These are phyloP conservation scores for Coleophora deauratella DNA, from an alignment of 2,888 invertebrate species.

Conservation along the genomic window DNA sequence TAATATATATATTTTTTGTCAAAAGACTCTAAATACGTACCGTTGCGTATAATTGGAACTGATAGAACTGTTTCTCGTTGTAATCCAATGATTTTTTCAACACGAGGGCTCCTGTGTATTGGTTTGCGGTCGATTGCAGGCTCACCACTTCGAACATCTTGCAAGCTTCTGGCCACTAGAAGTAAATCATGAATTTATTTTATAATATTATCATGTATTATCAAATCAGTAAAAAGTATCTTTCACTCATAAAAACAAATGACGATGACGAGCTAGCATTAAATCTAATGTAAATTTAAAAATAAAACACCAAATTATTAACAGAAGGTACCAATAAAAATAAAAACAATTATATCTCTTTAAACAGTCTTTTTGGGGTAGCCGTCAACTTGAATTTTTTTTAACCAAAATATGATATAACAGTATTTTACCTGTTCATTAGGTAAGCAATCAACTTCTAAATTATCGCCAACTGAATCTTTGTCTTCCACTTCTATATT, in stretches of 20 bases:
- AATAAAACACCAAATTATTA: too few relatives aligned
- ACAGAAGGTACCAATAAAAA: too few relatives aligned
- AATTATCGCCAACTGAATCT: slow-evolving; percentile 85
- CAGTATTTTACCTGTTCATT: slow-evolving; percentile 55
- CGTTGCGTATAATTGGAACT: slow-evolving; percentile 83
- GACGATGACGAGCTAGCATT: too few relatives aligned
- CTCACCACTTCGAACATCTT: slow-evolving; percentile 79
- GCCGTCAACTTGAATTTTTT: too few relatives aligned
- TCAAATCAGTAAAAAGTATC: too few relatives aligned
- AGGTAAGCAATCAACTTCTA: slow-evolving; percentile 80
- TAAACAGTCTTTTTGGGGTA: too few relatives aligned
- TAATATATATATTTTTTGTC: too few relatives aligned
- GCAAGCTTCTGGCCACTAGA: slow-evolving; percentile 81
- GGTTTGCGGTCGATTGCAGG: slow-evolving; percentile 77
- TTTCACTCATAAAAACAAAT: too few relatives aligned
- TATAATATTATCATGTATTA: too few relatives aligned
- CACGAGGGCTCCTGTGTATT: slow-evolving; percentile 82
- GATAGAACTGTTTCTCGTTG: slow-evolving; percentile 83
- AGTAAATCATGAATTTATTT: slow-evolving; percentile 14
- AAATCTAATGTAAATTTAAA: too few relatives aligned
- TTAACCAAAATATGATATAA: too few relatives aligned
- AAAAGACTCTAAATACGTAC: slow-evolving; percentile 63
- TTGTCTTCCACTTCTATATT: slow-evolving; percentile 84
- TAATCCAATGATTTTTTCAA: slow-evolving; percentile 83
- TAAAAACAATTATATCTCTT: too few relatives aligned